These are phyloP conservation scores for Gobio gobio DNA, from an alignment of 2,113 vertebrate species.

Conservation along the genomic window DNA sequence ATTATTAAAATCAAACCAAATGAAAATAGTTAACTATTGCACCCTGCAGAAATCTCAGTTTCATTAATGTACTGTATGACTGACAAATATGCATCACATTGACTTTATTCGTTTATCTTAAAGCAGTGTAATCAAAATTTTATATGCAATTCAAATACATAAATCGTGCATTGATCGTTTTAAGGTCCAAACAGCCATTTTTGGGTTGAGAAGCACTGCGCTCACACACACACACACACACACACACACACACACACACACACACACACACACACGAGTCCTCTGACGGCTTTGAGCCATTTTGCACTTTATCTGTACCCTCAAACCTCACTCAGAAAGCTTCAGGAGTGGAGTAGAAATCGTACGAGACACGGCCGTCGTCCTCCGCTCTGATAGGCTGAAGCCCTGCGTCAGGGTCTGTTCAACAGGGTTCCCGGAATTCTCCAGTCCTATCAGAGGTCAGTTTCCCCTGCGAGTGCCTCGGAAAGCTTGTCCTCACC, in stretches of 20 bases:
- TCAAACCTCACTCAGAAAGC: conserved; percentile 58
- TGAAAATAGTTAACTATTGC: too few relatives aligned
- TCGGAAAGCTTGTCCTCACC: conserved; percentile 40
- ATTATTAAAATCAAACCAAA: too few relatives aligned
- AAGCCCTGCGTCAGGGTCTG: conserved; percentile 18
- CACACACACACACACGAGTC: conserved; percentile 2
- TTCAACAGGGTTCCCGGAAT: conserved; percentile 31
- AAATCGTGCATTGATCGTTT: not conserved
- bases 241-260: too few relatives aligned
- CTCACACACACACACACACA: not conserved
- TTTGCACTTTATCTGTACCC: conserved; percentile 78
- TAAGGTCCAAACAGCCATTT: not conserved
- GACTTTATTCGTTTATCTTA: not conserved
- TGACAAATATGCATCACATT: not conserved
- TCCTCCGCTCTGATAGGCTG: not conserved
- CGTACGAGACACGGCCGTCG: not conserved
- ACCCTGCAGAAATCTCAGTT: not conserved
- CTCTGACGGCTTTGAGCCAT: conserved; percentile 55
- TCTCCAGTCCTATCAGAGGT: conserved; percentile 31
- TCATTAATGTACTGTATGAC: not conserved
- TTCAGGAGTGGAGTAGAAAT: conserved; percentile 34
- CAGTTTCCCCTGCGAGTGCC: conserved; percentile 39
- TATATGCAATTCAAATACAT: not conserved
- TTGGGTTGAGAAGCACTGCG: conserved; percentile 1
- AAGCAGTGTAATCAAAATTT: not conserved